Evolutionary conservation across 2,113 vertebrate genomes (phyloP).

Genomic region (Myodes glareolus): DNA sequence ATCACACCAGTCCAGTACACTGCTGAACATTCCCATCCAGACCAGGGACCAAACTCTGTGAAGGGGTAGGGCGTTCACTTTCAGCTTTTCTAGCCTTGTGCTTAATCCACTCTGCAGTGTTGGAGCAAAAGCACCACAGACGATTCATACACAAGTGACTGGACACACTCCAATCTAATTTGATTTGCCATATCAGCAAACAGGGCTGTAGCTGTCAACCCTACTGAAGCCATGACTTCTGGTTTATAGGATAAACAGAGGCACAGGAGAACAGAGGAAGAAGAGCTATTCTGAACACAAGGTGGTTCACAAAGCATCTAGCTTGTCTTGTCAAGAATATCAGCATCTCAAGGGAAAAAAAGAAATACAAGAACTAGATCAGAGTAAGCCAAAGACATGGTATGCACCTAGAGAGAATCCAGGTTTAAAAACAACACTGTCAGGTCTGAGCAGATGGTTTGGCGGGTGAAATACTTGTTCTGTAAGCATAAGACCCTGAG

Average conservation of each 20-base stretch:
- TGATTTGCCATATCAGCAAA: slow-evolving; percentile 13
- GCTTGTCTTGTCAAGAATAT: background rate
- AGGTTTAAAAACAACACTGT: background rate
- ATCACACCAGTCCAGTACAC: background rate
- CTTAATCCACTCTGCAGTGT: background rate
- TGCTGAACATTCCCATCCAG: background rate
- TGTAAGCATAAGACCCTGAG: background rate
- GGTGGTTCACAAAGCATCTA: background rate
- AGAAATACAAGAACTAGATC: background rate
- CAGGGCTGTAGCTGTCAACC: background rate
- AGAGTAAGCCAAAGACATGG: background rate
- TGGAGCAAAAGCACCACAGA: background rate
- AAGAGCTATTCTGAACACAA: background rate
- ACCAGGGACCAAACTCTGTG: background rate
- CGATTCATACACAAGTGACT: background rate
- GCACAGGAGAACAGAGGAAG: background rate
- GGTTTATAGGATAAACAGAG: background rate
- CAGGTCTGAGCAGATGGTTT: background rate
- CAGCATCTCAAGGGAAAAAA: accelerated
- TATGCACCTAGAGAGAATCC: background rate
- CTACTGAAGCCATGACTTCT: background rate
- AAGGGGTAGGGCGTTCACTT: background rate
- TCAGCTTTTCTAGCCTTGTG: background rate
- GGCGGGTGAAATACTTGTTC: background rate
- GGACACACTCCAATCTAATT: background rate